phyloP scores from a whole-genome alignment of 2,797 vertebrate species.

The Enteromius paludinosus region DNA sequence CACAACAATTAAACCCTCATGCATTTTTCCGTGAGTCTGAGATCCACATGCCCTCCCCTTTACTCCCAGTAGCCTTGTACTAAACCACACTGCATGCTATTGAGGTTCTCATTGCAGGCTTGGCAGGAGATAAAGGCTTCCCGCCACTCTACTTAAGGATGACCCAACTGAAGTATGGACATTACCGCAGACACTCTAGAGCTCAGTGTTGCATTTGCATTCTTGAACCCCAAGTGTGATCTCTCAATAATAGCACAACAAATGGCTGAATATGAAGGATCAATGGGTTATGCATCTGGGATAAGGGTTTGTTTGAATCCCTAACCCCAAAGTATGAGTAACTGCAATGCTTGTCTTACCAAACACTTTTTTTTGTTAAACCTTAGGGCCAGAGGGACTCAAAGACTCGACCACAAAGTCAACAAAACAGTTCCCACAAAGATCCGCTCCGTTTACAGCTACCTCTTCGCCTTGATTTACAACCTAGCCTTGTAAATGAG shows the following conservation, averaged over 20 bases:
- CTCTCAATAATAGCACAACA: constrained; percentile 1
- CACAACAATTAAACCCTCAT: background rate
- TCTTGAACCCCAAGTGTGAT: background rate
- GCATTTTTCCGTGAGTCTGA: constrained; percentile 18
- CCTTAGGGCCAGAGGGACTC: background rate
- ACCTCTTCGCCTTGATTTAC: constrained; percentile 26
- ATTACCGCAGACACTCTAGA: background rate
- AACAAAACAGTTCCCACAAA: constrained; percentile 20
- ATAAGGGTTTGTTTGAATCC: background rate
- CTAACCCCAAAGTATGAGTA: background rate
- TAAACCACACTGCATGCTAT: constrained; percentile 34
- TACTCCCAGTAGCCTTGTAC: constrained; percentile 30
- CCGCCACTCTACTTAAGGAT: background rate
- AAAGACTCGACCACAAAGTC: constrained; percentile 11
- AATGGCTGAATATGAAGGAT: background rate
- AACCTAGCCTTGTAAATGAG: background rate
- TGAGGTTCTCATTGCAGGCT: constrained; percentile 17
- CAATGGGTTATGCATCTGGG: background rate
- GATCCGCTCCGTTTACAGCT: constrained; percentile 4
- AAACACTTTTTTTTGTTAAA: background rate
- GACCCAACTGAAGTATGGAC: constrained; percentile 13
- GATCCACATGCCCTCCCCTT: constrained; percentile 6
- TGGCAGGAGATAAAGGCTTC: constrained; percentile 50
- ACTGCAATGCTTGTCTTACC: background rate
- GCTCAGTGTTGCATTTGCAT: background rate